Evolutionary conservation across 2,113 vertebrate species (phyloP).

Genomic region (Plectropomus leopardus): DNA sequence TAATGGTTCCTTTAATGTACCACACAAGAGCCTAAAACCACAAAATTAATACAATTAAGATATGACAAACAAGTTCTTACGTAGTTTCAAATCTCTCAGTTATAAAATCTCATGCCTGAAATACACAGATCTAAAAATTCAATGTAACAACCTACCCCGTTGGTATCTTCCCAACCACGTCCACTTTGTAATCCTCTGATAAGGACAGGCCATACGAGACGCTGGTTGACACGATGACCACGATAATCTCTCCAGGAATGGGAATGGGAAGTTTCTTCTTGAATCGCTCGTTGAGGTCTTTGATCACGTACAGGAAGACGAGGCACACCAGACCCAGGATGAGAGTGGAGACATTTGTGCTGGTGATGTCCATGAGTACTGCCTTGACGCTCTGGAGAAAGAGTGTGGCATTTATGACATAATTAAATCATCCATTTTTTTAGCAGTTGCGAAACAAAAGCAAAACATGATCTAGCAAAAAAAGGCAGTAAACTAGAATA

Average conservation of each 20-base stretch:
- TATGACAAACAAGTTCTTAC: background rate
- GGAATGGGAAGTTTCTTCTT: constrained; percentile 94
- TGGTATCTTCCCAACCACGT: constrained; percentile 92
- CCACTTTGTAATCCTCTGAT: constrained; percentile 85
- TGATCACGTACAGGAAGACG: constrained; percentile 89
- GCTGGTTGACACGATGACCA: constrained; percentile 94
- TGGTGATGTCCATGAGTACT: constrained; percentile 88
- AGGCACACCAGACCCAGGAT: constrained; percentile 89
- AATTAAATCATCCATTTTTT: background rate
- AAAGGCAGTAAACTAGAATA: too few species aligned
- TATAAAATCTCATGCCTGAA: background rate
- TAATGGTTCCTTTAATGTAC: background rate
- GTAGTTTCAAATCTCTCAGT: background rate
- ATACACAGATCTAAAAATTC: background rate
- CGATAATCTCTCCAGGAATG: constrained; percentile 97
- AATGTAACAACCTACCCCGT: constrained; percentile 86
- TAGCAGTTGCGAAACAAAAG: background rate
- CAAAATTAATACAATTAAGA: background rate
- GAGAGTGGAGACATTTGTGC: constrained; percentile 89
- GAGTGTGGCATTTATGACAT: background rate
- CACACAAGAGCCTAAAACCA: background rate
- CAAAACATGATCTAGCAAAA: background rate
- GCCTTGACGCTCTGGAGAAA: constrained; percentile 87
- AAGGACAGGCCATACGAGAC: constrained; percentile 91
- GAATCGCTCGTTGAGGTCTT: constrained; percentile 92